phyloP scores from a whole-genome alignment of 2,797 vertebrate species.

The Dromococcyx pavoninus region DNA sequence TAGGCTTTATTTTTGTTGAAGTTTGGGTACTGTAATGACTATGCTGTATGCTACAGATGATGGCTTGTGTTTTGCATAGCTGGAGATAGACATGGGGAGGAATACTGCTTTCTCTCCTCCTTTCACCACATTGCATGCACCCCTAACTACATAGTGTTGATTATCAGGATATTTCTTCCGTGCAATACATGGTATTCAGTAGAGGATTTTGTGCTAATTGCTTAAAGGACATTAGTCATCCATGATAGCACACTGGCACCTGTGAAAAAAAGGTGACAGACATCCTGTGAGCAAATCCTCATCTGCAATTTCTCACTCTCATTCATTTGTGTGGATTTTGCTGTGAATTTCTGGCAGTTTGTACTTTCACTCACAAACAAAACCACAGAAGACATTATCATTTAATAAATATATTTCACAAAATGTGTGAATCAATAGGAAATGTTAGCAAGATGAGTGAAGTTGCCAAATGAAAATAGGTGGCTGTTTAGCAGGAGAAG shows the following conservation, averaged over 20 bases:
- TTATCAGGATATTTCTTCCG: background rate
- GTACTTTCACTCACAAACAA: background rate
- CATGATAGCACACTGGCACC: background rate
- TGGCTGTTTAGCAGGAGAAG: background rate
- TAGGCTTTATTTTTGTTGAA: background rate
- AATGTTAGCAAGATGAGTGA: background rate
- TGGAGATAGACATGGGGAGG: accelerated
- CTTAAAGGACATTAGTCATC: background rate
- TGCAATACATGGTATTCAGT: background rate
- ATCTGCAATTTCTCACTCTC: background rate
- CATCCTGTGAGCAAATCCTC: background rate
- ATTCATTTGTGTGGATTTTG: background rate
- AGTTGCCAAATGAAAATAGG: background rate
- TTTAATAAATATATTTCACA: background rate
- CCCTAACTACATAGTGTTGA: background rate
- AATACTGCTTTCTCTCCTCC: background rate
- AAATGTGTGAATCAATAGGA: background rate
- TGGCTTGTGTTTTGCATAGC: background rate
- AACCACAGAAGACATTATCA: background rate
- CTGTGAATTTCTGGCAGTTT: background rate
- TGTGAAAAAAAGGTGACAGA: background rate
- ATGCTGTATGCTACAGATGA: background rate
- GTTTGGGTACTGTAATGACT: background rate
- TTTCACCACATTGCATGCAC: too few species aligned
- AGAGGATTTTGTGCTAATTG: background rate